A percentile compares a stretch with the other conserved stretches of the same genome.
phyloP scores from a whole-genome alignment of 2,888 invertebrate species.

The Agrochola circellaris region DNA sequence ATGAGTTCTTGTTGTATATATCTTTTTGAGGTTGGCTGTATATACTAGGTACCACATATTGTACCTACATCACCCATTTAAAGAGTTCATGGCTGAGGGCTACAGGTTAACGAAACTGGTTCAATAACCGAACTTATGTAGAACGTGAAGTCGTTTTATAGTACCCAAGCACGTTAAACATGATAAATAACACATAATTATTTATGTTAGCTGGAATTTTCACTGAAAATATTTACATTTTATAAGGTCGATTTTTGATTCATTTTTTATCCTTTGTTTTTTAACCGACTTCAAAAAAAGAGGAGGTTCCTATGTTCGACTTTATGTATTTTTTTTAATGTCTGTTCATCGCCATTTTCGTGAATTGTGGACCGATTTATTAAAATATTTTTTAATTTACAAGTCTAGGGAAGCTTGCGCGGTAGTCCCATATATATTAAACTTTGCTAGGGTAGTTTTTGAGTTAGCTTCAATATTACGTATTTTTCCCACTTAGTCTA shows the following conservation, averaged over 20 bases:
- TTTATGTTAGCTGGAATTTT: background rate
- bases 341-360: no score
- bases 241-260: background rate
- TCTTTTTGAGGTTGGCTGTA: background rate
- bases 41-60: background rate
- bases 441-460: no score
- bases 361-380: no score
- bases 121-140: conserved; percentile 30
- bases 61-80: background rate
- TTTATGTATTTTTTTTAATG: no score
- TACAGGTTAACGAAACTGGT: conserved; percentile 30
- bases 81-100: conserved; percentile 39
- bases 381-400: no score
- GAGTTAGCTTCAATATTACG: no score
- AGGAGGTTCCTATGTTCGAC: no score
- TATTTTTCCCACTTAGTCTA: no score
- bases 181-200: background rate
- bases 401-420: no score
- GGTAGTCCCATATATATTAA: no score
- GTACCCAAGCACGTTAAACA: conserved; percentile 7
- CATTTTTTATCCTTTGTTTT: background rate
- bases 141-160: conserved; percentile 15
- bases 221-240: background rate
- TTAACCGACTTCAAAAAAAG: no score
- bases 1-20: background rate